Percentiles rank a stretch among this genome's conserved stretches.
Conservation (phyloP, 2,113 vertebrate species). For the Balaenoptera acutorostrata region DNA sequence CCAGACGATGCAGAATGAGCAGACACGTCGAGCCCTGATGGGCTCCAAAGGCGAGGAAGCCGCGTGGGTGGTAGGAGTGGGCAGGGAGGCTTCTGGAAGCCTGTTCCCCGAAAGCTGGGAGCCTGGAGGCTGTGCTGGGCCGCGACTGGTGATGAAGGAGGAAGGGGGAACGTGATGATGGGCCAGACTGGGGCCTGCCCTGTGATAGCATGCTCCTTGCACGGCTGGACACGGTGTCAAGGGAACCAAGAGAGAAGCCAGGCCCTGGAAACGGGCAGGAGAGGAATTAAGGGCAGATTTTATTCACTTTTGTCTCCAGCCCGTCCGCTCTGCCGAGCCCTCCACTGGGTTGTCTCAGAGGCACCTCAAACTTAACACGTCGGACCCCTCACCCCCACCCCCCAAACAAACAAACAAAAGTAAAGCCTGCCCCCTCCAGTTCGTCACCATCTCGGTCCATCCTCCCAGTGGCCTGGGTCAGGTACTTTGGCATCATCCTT, state of each 20-base stretch:
- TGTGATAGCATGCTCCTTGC: too few species aligned
- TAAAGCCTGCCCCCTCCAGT: not conserved
- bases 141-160: not conserved
- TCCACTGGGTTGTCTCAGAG: not conserved
- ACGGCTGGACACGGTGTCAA: not conserved
- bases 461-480: not conserved
- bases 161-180: not conserved
- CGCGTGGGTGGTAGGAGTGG: fast-evolving
- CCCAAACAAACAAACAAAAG: not conserved
- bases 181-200: not conserved
- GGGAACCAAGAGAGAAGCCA: not conserved
- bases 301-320: not conserved
- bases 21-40: fast-evolving
- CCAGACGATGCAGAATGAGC: not conserved
- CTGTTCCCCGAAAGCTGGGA: too few species aligned
- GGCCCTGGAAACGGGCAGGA: not conserved
- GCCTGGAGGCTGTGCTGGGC: not conserved
- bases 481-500: not conserved
- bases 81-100: not conserved
- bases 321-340: fast-evolving
- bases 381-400: not conserved
- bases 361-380: not conserved
- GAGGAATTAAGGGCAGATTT: not conserved
- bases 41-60: not conserved
- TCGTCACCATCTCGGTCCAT: fast-evolving